These are phyloP conservation scores for Goniozus legneri DNA, from an alignment of 1,140 invertebrate genomes.

Conservation along the genomic window DNA sequence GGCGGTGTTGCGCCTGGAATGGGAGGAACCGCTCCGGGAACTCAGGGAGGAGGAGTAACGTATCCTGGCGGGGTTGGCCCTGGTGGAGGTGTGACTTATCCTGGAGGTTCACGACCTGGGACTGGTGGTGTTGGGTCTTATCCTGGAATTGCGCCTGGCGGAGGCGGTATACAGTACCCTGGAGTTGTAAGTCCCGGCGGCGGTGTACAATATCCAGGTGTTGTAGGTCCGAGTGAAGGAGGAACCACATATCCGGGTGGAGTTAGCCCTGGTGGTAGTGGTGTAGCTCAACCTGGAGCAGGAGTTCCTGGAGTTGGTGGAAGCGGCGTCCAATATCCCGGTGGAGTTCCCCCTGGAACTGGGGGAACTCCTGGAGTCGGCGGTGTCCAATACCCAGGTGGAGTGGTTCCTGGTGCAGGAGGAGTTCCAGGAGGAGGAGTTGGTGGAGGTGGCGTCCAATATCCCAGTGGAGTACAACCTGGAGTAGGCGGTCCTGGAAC, in stretches of 20 bases:
- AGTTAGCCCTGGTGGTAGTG: not conserved
- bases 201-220: constrained; percentile 9
- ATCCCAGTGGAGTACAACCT: not conserved
- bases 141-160: not conserved
- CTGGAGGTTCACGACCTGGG: constrained; percentile 13
- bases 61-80: constrained; percentile 17
- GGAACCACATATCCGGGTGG: constrained; percentile 3
- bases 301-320: constrained; percentile 4
- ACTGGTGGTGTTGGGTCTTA: constrained; percentile 15
- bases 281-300: constrained; percentile 4
- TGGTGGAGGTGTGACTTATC: constrained; percentile 9
- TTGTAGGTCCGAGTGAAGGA: constrained; percentile 1
- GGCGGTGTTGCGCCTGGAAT: constrained; percentile 11
- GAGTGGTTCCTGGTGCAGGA: not conserved
- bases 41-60: not conserved
- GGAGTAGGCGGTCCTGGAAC: constrained; percentile 6
- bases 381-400: not conserved
- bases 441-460: not conserved
- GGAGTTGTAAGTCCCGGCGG: constrained; percentile 5
- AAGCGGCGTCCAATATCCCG: constrained; percentile 7
- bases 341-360: constrained; percentile 6
- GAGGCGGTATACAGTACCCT: constrained; percentile 12
- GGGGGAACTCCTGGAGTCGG: not conserved
- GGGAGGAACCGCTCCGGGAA: constrained; percentile 6
- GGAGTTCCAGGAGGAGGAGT: not conserved